Evolutionary conservation across 2,888 invertebrate species (phyloP).

Genomic region (Kryphioiulus occultus): DNA sequence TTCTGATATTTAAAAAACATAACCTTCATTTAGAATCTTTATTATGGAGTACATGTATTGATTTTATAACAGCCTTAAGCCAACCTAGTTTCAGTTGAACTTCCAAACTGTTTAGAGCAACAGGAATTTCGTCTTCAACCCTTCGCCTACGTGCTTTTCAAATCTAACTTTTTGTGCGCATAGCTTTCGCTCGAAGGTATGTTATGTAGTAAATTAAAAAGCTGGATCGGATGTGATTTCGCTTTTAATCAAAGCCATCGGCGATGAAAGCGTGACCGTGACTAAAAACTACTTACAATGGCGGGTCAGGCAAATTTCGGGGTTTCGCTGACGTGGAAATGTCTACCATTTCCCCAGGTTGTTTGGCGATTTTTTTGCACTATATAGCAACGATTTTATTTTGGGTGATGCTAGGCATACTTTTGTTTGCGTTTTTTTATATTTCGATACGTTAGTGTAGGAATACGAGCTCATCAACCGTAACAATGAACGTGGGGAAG

Average conservation of each 20-base stretch:
- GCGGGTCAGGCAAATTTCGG: not conserved
- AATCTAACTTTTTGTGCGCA: too few relatives aligned
- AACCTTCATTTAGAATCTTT: too few relatives aligned
- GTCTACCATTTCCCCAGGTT: not conserved
- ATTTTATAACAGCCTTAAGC: too few relatives aligned
- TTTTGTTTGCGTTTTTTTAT: not conserved
- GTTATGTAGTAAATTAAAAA: not conserved
- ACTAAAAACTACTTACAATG: not conserved
- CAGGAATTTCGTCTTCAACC: too few relatives aligned
- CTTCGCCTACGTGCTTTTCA: too few relatives aligned
- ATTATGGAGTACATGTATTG: too few relatives aligned
- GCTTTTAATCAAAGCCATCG: not conserved
- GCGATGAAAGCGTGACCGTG: not conserved
- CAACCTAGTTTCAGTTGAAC: too few relatives aligned
- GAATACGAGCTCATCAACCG: not conserved
- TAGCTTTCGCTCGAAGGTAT: too few relatives aligned
- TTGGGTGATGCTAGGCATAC: not conserved
- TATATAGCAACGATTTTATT: not conserved
- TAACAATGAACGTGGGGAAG: not conserved
- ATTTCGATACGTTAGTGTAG: not conserved
- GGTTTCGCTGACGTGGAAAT: not conserved
- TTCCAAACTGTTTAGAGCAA: too few relatives aligned
- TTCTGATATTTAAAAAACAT: too few relatives aligned
- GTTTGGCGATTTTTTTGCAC: not conserved
- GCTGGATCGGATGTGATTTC: not conserved